These are phyloP conservation scores for Deilephila porcellus DNA, from an alignment of 2,888 invertebrate species.

Conservation along the genomic window DNA sequence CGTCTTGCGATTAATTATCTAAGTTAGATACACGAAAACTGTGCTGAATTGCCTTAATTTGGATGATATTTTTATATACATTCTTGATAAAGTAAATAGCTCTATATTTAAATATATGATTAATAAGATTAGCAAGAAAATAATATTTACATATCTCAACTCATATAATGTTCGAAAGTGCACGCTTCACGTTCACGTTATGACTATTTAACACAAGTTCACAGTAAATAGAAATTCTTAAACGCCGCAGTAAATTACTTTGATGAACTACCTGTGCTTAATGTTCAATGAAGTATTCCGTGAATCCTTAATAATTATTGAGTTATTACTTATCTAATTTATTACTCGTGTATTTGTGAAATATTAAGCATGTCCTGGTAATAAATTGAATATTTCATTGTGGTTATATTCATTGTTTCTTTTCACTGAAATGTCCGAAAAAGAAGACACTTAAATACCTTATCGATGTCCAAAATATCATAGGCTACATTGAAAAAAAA, in stretches of 20 bases:
- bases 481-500: too few relatives aligned
- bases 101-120: too few relatives aligned
- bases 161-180: conserved; percentile 39
- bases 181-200: conserved; percentile 44
- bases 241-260: conserved; percentile 13
- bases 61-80: too few relatives aligned
- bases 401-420: not conserved
- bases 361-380: not conserved
- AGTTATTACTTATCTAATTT: conserved; percentile 13
- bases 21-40: too few relatives aligned
- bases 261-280: conserved; percentile 19
- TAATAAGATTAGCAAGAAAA: not conserved
- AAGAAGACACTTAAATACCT: too few relatives aligned
- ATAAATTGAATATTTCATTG: not conserved
- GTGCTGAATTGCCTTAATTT: too few relatives aligned
- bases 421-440: not conserved
- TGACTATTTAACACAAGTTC: conserved; percentile 44
- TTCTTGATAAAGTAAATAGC: too few relatives aligned
- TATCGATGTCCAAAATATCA: too few relatives aligned
- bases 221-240: conserved; percentile 33
- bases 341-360: not conserved
- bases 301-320: conserved; percentile 9
- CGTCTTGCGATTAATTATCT: too few relatives aligned
- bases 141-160: not conserved
- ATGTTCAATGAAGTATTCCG: conserved; percentile 24